Evolutionary conservation across 2,113 vertebrate genomes (phyloP).

Genomic region (Mus pahari): DNA sequence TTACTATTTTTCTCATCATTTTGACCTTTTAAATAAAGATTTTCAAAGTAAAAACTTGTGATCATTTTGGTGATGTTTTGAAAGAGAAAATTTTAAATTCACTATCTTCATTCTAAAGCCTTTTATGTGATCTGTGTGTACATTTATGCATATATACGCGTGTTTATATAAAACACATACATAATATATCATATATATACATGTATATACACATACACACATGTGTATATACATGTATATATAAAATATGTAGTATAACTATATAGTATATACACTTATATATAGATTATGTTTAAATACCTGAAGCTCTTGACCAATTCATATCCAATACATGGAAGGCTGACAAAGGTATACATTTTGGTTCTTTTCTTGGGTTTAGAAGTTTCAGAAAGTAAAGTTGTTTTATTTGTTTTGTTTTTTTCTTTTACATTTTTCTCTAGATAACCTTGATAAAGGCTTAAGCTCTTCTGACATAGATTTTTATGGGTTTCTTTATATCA

Average conservation of each 20-base stretch:
- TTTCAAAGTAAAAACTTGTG: constrained; percentile 44
- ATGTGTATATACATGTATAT: too few species aligned
- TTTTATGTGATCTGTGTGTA: not conserved
- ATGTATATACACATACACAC: not conserved
- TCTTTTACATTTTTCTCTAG: constrained; percentile 30
- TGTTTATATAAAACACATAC: not conserved
- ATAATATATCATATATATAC: too few species aligned
- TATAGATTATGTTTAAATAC: not conserved
- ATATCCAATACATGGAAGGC: not conserved
- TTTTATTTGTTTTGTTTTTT: not conserved
- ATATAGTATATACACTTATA: too few species aligned
- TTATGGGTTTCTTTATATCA: constrained; percentile 61
- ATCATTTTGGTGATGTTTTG: not conserved
- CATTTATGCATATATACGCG: not conserved
- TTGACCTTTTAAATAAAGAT: not conserved
- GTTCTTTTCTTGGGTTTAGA: constrained; percentile 7
- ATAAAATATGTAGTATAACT: too few species aligned
- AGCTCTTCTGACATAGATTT: not conserved
- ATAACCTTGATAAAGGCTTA: not conserved
- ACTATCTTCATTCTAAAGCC: not conserved
- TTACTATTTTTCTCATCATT: not conserved
- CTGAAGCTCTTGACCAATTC: not conserved
- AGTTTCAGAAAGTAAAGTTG: not conserved
- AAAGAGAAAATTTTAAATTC: not conserved
- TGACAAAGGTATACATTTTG: not conserved